A percentile compares a stretch with the other conserved stretches of the same genome.
phyloP scores from a whole-genome alignment of 1,140 invertebrate species.

The Drosophila pseudoobscura region DNA sequence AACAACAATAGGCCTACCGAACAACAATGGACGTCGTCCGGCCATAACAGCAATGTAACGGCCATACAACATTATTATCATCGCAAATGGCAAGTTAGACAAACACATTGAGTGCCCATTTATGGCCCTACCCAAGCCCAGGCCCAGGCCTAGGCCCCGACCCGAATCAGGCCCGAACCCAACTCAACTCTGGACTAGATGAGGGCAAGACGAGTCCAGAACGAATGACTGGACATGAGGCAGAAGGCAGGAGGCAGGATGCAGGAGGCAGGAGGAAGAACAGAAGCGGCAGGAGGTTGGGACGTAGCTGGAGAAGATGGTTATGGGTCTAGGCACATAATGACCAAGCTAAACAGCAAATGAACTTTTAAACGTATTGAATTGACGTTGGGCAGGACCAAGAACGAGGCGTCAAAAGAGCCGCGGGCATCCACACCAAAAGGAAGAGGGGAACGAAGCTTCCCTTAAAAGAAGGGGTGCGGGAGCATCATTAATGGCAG shows the following conservation, averaged over 20 bases:
- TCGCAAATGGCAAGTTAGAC: slow-evolving; percentile 81
- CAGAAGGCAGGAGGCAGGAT: not conserved
- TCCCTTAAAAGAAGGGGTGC: not conserved
- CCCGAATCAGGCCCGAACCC: slow-evolving; percentile 7
- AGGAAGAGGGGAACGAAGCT: not conserved
- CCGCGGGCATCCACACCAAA: slow-evolving; percentile 18
- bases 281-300: not conserved
- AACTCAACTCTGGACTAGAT: slow-evolving; percentile 18
- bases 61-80: slow-evolving; percentile 81
- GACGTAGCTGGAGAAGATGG: slow-evolving; percentile 31
- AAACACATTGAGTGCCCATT: slow-evolving; percentile 81
- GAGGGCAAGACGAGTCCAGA: too few species aligned
- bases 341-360: slow-evolving; percentile 79
- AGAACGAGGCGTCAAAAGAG: slow-evolving; percentile 49
- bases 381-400: slow-evolving; percentile 53
- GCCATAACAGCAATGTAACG: slow-evolving; percentile 72
- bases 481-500: slow-evolving; percentile 30
- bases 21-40: slow-evolving; percentile 44
- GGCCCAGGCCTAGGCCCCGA: not conserved
- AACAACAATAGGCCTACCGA: slow-evolving; percentile 19
- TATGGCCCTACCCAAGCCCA: slow-evolving; percentile 43
- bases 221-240: not conserved
- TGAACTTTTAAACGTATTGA: slow-evolving; percentile 81
- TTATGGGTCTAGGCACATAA: slow-evolving; percentile 71
- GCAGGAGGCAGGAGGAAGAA: not conserved